A percentile compares a stretch with the other conserved stretches of the same genome.
Evolutionary conservation across 2,113 vertebrate genomes (phyloP).

Genomic region (Mesoclemmys tuberculata): DNA sequence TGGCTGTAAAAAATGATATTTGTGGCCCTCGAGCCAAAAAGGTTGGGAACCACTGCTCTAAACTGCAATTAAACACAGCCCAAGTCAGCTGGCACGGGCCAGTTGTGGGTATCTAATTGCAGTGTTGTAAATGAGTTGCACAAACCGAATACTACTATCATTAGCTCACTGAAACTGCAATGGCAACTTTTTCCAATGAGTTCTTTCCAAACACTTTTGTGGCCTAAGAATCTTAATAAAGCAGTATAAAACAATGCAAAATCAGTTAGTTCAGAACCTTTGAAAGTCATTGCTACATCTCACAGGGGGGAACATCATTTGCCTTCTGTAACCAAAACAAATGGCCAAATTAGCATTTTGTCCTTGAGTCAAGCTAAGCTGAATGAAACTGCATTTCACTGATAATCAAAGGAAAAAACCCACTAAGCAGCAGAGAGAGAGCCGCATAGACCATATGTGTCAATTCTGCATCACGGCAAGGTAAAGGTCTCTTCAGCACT

Average conservation of each 20-base stretch:
- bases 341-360: background rate
- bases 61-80: too few relatives aligned
- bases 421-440: background rate
- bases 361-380: background rate
- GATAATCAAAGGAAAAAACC: background rate
- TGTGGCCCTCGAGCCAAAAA: too few relatives aligned
- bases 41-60: too few relatives aligned
- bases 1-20: too few relatives aligned
- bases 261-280: background rate
- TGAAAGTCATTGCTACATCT: background rate
- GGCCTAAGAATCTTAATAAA: background rate
- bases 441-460: background rate
- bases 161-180: background rate
- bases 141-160: background rate
- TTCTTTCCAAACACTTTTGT: background rate
- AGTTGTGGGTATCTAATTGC: too few relatives aligned
- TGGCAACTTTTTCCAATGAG: background rate
- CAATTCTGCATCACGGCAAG: background rate
- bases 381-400: background rate
- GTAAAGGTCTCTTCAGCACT: background rate
- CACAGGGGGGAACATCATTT: background rate
- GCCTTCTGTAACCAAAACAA: background rate
- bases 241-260: background rate
- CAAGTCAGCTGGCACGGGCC: too few relatives aligned
- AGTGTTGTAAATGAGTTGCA: background rate